A percentile compares a stretch with the other conserved stretches of the same genome.
These are phyloP conservation scores for Lasioglossum marginatum DNA, from an alignment of 2,888 invertebrate genomes.

Conservation along the genomic window DNA sequence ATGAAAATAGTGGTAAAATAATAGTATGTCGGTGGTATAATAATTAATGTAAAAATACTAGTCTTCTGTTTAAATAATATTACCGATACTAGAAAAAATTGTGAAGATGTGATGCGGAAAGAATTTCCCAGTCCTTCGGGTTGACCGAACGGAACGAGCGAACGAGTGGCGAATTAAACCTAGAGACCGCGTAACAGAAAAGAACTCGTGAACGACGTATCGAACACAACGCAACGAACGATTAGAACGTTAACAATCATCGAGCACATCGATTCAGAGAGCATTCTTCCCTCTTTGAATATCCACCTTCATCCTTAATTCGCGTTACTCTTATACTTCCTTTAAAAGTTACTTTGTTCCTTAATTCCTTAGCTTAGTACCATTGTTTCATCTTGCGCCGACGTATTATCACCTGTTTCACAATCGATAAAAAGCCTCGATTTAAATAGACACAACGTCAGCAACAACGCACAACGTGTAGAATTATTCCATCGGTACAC, in stretches of 20 bases:
- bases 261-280: constrained; percentile 44
- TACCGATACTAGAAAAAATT: constrained; percentile 61
- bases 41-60: constrained; percentile 47
- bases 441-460: constrained; percentile 38
- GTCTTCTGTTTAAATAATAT: constrained; percentile 39
- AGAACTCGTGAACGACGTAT: constrained; percentile 52
- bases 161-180: constrained; percentile 25
- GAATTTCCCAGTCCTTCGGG: constrained; percentile 43
- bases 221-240: constrained; percentile 51
- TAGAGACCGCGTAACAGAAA: constrained; percentile 41
- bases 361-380: constrained; percentile 66
- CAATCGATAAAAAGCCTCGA: constrained; percentile 47
- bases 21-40: constrained; percentile 46
- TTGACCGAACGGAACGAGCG: not conserved
- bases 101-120: constrained; percentile 70
- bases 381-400: constrained; percentile 49
- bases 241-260: constrained; percentile 42
- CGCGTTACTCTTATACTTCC: constrained; percentile 21
- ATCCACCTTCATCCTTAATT: constrained; percentile 2
- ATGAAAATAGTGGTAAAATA: constrained; percentile 36
- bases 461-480: constrained; percentile 53
- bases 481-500: constrained; percentile 33
- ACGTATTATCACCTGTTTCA: constrained; percentile 51
- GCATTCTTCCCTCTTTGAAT: constrained; percentile 4
- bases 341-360: constrained; percentile 20